Evolutionary conservation across 2,888 invertebrate species (phyloP), one percentile per base, ranked within the genome.

Genomic region (Spisula subtruncata): DNA sequence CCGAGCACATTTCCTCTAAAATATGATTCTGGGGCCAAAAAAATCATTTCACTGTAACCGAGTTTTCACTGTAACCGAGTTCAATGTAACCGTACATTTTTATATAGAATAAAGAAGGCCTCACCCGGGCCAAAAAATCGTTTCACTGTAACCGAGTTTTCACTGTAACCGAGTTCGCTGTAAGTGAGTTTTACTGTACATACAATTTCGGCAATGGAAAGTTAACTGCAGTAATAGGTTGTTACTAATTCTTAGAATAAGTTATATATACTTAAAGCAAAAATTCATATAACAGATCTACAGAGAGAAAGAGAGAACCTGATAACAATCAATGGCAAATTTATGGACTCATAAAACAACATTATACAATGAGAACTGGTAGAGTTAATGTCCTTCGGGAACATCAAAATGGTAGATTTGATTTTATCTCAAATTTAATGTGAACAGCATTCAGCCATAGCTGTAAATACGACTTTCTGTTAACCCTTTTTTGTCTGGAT

Each of bases 351-450:
- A 75, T 75, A 75, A 75, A 75, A 75, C 18, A 35, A 16, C 75
- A 75, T 75, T 75, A 75, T 32, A 12, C 4, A 32, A 16, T 75
- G 32, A 14, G 32, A 32, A 75, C 29, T 75, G 75, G 35, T 32
- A 75, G 75, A 35, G 75, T 75, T 35, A 35, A 18, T 32, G 2
- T 75, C 75, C 75, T 75, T 75, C 35, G 75, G 75, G 75, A 75
- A 75, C 75, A 35, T 75, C 75, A 75, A 75, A 75, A 75, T 75
- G 35, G 75, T 32, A 75, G 75, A 35, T 35, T 75, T 75, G 75
- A 75, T 75, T 75, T 75, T 75, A 75, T 75, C 75, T 75, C 35
- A 75, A 75, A 75, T 75, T 75, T 75, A 75, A 75, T 75, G 75
- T 75, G 75, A 75, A 75, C 32, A 75, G 75, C 75, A 75, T 75